Conservation (phyloP, 2,888 invertebrate genomes). For the Himalopsyche anomala region DNA sequence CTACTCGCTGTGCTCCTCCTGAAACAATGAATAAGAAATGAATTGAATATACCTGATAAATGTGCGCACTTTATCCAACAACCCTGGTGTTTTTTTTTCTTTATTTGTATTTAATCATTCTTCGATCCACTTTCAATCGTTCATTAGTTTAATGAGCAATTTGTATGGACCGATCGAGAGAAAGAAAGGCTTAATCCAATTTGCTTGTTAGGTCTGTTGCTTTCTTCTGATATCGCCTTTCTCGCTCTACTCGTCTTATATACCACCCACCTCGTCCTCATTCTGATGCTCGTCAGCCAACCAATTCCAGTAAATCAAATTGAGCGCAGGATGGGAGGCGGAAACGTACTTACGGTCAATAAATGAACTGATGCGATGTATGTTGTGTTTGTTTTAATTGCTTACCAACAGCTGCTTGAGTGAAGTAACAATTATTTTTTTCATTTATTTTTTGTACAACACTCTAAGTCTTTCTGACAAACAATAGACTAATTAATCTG, state of each 20-base stretch:
- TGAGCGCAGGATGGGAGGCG: conserved; percentile 41
- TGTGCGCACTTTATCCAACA: conserved; percentile 12
- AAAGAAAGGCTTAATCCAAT: conserved; percentile 50
- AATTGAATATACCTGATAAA: conserved; percentile 25
- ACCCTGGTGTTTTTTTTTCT: conserved; percentile 16
- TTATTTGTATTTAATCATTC: conserved; percentile 46
- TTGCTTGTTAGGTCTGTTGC: conserved; percentile 46
- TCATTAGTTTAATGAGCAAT: conserved; percentile 51
- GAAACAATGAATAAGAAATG: conserved; percentile 42
- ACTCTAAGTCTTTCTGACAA: too few relatives aligned
- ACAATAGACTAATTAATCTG: too few relatives aligned
- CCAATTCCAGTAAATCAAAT: conserved; percentile 45
- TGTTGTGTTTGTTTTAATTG: conserved; percentile 55
- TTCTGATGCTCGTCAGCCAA: conserved; percentile 36
- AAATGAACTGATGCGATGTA: conserved; percentile 50
- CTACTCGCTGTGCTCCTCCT: not conserved
- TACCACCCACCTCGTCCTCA: conserved; percentile 18
- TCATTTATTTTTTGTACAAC: too few relatives aligned
- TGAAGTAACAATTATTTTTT: too few relatives aligned
- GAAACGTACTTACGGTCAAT: conserved; percentile 51
- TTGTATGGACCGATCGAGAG: conserved; percentile 31
- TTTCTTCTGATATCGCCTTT: conserved; percentile 21
- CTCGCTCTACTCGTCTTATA: conserved; percentile 12
- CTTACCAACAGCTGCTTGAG: not conserved
- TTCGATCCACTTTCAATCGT: conserved; percentile 37